Evolutionary conservation across 2,797 vertebrate genomes (phyloP).

Genomic region (Alfaro cultratus): DNA sequence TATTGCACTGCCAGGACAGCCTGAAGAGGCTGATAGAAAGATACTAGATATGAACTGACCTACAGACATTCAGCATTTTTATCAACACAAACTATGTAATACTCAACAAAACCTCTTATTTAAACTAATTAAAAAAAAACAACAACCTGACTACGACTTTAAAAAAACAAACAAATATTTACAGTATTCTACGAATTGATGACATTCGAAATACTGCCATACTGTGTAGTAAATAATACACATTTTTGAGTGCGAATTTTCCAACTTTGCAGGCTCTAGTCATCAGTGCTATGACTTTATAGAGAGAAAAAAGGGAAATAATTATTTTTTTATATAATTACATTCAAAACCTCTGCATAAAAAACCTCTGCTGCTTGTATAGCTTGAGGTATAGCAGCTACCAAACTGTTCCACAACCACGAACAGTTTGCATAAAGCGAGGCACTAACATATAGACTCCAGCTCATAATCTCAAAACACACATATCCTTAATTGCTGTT

Average conservation of each 20-base stretch:
- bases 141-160: constrained; percentile 27
- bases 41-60: constrained; percentile 47
- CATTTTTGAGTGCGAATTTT: constrained; percentile 49
- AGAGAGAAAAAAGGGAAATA: constrained; percentile 28
- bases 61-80: constrained; percentile 31
- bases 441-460: constrained; percentile 28
- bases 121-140: constrained; percentile 42
- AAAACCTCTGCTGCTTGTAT: constrained; percentile 59
- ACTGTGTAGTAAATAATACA: constrained; percentile 78
- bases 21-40: constrained; percentile 12
- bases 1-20: constrained; percentile 72
- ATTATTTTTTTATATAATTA: constrained; percentile 38
- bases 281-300: constrained; percentile 76
- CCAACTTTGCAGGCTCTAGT: constrained; percentile 59
- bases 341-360: constrained; percentile 28
- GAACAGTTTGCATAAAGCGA: constrained; percentile 34
- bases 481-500: constrained; percentile 28
- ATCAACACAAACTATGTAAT: constrained; percentile 53
- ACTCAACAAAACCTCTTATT: constrained; percentile 63
- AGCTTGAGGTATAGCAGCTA: constrained; percentile 74
- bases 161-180: constrained; percentile 45
- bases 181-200: constrained; percentile 42
- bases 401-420: constrained; percentile 43
- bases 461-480: constrained; percentile 33
- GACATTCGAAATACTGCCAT: constrained; percentile 82